phyloP scores from a whole-genome alignment of 64 coral and sea anemone species.

The Pocillopora verrucosa region DNA sequence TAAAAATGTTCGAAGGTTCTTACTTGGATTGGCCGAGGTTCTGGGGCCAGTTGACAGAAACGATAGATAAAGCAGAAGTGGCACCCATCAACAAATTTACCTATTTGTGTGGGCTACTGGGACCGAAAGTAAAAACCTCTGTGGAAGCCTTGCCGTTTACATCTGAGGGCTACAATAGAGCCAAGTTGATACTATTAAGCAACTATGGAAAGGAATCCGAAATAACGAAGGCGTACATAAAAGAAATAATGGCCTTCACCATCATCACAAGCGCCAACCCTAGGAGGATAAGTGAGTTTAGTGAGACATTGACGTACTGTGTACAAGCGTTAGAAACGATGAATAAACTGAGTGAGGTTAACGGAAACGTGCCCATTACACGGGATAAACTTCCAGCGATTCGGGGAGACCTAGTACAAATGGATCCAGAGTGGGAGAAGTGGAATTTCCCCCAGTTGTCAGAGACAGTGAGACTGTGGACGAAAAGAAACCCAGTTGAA shows the following conservation, averaged over 20 bases:
- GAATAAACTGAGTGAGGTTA: constrained; percentile 26
- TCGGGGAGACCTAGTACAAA: constrained; percentile 25
- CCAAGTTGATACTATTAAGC: constrained; percentile 1
- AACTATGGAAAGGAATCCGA: constrained; percentile 30
- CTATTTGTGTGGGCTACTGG: too few species aligned
- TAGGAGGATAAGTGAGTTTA: constrained; percentile 37
- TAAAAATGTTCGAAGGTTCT: constrained; percentile 31
- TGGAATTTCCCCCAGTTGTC: constrained; percentile 36
- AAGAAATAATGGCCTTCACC: constrained; percentile 30
- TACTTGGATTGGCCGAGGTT: constrained; percentile 36
- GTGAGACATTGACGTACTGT: constrained; percentile 36
- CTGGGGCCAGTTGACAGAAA: neutral
- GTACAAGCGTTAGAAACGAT: constrained; percentile 27
- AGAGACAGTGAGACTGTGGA: constrained; percentile 12
- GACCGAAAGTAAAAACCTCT: too few species aligned
- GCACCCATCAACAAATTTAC: too few species aligned
- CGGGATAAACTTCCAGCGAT: constrained; percentile 26
- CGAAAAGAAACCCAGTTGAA: constrained; percentile 7
- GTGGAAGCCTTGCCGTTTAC: too few species aligned
- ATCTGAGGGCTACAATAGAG: too few species aligned
- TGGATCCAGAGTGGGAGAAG: constrained; percentile 2
- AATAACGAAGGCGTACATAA: constrained; percentile 29
- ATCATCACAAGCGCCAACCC: constrained; percentile 28
- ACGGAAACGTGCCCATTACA: constrained; percentile 25
- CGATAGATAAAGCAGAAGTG: too few species aligned